These are phyloP conservation scores for Adelges cooleyi DNA, from an alignment of 1,140 invertebrate genomes.

Conservation along the genomic window DNA sequence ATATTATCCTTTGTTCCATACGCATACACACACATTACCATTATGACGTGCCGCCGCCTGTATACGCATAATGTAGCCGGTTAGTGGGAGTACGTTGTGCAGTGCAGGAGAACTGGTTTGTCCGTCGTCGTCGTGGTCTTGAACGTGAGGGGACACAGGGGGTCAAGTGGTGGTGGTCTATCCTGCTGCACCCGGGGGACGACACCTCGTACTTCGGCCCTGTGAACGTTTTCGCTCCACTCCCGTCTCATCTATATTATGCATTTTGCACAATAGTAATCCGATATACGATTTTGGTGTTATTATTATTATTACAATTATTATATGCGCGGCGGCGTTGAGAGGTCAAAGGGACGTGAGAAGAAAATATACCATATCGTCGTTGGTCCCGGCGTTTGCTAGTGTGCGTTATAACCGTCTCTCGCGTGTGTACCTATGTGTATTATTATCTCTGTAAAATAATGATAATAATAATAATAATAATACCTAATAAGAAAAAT, in stretches of 20 bases:
- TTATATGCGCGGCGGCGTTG: background rate
- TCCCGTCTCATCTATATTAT: background rate
- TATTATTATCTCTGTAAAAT: too few species aligned
- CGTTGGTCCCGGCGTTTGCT: too few species aligned
- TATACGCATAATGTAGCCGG: background rate
- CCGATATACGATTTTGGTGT: too few species aligned
- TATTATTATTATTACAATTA: background rate
- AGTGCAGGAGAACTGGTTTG: background rate
- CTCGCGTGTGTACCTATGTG: too few species aligned
- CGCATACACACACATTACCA: too few species aligned
- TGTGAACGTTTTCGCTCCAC: background rate
- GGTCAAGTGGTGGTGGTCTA: background rate
- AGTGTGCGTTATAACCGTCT: too few species aligned
- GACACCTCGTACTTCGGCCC: background rate
- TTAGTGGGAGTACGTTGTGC: background rate
- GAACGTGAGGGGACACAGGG: background rate
- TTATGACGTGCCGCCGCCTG: background rate
- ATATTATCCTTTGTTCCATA: background rate
- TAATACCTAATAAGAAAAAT: too few species aligned
- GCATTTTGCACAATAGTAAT: background rate
- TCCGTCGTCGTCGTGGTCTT: background rate
- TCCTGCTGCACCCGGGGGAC: background rate
- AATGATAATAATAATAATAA: too few species aligned
- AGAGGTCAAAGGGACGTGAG: background rate
- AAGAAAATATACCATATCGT: background rate